These are phyloP conservation scores for Diogma glabrata DNA, from an alignment of 2,888 invertebrate species.

Conservation along the genomic window DNA sequence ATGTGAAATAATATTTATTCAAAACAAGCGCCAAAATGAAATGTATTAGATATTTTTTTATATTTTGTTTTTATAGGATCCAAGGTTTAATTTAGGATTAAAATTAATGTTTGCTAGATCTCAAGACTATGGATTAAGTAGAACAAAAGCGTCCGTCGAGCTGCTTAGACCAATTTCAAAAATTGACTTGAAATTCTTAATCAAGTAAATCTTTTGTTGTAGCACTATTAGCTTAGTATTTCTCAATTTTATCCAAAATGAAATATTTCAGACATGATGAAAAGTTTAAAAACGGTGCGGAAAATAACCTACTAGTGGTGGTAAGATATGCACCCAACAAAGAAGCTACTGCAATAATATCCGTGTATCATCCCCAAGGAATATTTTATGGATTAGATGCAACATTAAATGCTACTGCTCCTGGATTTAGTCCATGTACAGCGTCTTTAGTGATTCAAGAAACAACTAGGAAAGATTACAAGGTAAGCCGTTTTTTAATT, in stretches of 20 bases:
- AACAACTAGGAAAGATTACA: constrained; percentile 53
- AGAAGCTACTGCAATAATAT: constrained; percentile 44
- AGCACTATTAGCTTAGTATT: not conserved
- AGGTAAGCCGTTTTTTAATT: constrained; percentile 39
- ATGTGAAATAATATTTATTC: no score
- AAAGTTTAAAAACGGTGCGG: constrained; percentile 38
- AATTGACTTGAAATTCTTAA: constrained; percentile 48
- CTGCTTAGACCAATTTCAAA: constrained; percentile 53
- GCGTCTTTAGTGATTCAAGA: constrained; percentile 54
- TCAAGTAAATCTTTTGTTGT: constrained; percentile 31
- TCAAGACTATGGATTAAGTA: constrained; percentile 39
- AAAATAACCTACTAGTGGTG: constrained; percentile 41
- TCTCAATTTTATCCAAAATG: not conserved
- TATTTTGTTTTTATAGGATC: no score
- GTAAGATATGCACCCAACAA: constrained; percentile 47
- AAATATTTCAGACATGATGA: constrained; percentile 30
- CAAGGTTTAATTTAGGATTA: constrained; percentile 47
- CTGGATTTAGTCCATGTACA: constrained; percentile 58
- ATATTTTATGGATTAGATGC: constrained; percentile 52
- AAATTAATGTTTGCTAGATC: constrained; percentile 49
- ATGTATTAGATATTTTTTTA: no score
- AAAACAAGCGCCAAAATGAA: no score
- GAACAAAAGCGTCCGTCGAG: constrained; percentile 47
- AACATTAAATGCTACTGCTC: constrained; percentile 60
- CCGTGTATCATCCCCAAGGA: constrained; percentile 52